Percentiles rank a stretch among this genome's conserved stretches.
phyloP scores from a whole-genome alignment of 2,797 vertebrate species.

The Scleropages formosus region DNA sequence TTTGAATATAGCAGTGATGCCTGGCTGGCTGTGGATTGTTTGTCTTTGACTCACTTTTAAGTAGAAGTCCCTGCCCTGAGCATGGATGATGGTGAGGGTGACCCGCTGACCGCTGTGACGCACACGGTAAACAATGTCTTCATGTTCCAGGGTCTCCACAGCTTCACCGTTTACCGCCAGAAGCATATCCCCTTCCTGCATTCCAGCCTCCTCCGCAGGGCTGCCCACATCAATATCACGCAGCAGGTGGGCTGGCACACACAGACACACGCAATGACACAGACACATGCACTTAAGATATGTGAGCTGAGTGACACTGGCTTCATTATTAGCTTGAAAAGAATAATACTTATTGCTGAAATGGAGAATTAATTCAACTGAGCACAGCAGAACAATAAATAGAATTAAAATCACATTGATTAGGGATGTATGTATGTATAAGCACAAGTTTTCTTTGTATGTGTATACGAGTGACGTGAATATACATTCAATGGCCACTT shows the following conservation, averaged over 20 bases:
- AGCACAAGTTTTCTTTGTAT: no score
- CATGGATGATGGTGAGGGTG: constrained; percentile 72
- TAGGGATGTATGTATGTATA: no score
- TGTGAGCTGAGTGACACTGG: no score
- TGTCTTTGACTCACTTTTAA: constrained; percentile 61
- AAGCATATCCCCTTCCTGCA: constrained; percentile 85
- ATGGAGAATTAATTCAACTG: no score
- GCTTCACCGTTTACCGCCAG: constrained; percentile 83
- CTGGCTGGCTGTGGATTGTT: no score
- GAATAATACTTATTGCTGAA: no score
- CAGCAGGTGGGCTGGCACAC: constrained; percentile 75
- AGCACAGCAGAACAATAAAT: no score
- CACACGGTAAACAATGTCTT: constrained; percentile 78
- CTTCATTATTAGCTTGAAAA: no score
- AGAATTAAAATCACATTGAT: no score
- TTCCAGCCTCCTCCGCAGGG: constrained; percentile 79
- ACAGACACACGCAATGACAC: background rate
- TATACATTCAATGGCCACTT: no score
- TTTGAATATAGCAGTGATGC: background rate
- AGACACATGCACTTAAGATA: background rate
- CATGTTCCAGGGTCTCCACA: constrained; percentile 76
- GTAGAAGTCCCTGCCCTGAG: constrained; percentile 74
- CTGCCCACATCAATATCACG: constrained; percentile 82
- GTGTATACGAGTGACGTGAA: no score
- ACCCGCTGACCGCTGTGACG: constrained; percentile 65